phyloP scores from a whole-genome alignment of 2,797 vertebrate genomes.

The Clarias laeviceps region DNA sequence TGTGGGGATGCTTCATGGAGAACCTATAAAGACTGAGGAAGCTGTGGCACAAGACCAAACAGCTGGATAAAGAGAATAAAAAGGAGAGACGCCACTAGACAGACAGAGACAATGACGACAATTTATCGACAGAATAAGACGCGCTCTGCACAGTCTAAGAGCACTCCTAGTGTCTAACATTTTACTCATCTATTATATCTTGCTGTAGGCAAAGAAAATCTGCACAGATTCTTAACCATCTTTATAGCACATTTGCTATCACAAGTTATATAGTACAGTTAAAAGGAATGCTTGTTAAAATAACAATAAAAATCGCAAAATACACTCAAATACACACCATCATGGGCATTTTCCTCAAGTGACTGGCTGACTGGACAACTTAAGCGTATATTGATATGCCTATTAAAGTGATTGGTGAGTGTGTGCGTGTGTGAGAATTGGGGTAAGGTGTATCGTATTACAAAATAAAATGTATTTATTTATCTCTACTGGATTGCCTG shows the following conservation, averaged over 20 bases:
- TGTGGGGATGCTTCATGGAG: background rate
- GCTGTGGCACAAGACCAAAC: background rate
- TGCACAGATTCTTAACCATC: background rate
- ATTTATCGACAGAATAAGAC: background rate
- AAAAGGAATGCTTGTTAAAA: background rate
- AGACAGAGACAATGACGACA: background rate
- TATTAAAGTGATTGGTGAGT: background rate
- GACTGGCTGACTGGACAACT: background rate
- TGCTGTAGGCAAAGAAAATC: background rate
- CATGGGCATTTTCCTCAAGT: background rate
- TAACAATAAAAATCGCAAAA: background rate
- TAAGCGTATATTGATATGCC: background rate
- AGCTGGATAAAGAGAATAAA: background rate
- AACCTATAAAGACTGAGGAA: background rate
- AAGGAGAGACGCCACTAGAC: too few relatives aligned
- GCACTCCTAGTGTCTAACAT: background rate
- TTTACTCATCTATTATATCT: background rate
- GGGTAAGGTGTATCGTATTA: too few relatives aligned
- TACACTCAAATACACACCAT: background rate
- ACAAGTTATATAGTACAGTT: background rate
- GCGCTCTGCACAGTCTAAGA: background rate
- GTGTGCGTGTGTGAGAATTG: too few relatives aligned
- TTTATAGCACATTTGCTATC: background rate
- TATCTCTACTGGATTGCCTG: background rate
- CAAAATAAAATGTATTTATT: too few relatives aligned